Base-by-base conservation (phyloP, 2,888 invertebrate genomes). In the Acronicta alni region DNA sequence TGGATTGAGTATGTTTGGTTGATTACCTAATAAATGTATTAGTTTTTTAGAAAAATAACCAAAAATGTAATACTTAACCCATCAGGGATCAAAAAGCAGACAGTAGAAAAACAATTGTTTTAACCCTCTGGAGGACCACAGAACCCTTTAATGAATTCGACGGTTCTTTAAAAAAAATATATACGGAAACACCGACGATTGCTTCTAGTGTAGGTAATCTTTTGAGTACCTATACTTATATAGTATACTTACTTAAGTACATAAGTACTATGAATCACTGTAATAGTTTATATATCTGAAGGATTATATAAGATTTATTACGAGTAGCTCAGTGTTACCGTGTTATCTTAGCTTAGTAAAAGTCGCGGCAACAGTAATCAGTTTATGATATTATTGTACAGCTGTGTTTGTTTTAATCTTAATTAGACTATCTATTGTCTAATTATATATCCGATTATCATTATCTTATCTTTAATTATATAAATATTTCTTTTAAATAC, bases 351-450 rank as follows among this genome's bases (percentile, higher is more conserved):
- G 35, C 16, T 14, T 35, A 32, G n/a, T 12, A 64, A 47, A 64
- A 73, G 59, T 68, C 64, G 59, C 35, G 45, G 57, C 48, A 68
- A 64, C 54, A 54, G 30, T 64, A 43, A 73, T 71, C 56, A 42
- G n/a, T 54, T 52, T 37, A 59, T 18, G 42, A 58, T 44, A 26
- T 38, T 43, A 7, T 46, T 20, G 15, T 53, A 45, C 16, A 51
- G 45, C 14, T 38, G 17, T 49, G 18, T 35, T 35, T 46, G 5
- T 49, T 35, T 35, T 46, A 10, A 20, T 15, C 43, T 9, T 43
- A 5, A 26, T 43, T 43, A 9, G 15, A 43, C 10, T 43, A 16
- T 43, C n/a, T 26, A 41, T 41, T 41, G 20, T 14, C 2, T 41
- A 41, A 41, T 41, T n/a, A 35, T 35, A 6, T 35, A 2, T n/a